phyloP scores from a whole-genome alignment of 2,888 invertebrate species.

The Scaptomyza flava region DNA sequence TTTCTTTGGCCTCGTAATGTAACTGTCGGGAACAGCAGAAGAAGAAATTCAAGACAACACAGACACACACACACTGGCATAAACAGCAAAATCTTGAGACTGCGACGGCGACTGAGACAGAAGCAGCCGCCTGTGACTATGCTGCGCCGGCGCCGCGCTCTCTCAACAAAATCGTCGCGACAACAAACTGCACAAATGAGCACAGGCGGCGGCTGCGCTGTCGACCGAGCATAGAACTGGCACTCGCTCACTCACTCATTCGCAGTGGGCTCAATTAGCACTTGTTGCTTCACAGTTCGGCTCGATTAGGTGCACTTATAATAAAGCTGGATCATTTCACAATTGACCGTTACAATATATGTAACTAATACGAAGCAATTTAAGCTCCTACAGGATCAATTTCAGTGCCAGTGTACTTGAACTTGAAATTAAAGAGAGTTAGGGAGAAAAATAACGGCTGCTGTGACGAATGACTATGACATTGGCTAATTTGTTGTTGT shows the following conservation, averaged over 20 bases:
- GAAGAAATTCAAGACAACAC: slow-evolving; percentile 68
- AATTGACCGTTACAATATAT: slow-evolving; percentile 46
- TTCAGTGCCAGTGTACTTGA: slow-evolving; percentile 63
- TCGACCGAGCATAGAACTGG: slow-evolving; percentile 35
- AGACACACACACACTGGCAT: slow-evolving; percentile 37
- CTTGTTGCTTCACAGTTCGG: slow-evolving; percentile 47
- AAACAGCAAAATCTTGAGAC: slow-evolving; percentile 38
- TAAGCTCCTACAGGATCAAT: slow-evolving; percentile 41
- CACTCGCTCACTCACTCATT: slow-evolving; percentile 14
- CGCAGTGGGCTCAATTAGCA: slow-evolving; percentile 50
- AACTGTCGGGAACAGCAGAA: slow-evolving; percentile 71
- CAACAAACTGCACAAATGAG: slow-evolving; percentile 72
- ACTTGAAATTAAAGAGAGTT: slow-evolving; percentile 69
- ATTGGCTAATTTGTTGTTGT: slow-evolving; percentile 36
- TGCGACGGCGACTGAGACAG: slow-evolving; percentile 35
- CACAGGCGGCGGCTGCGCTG: slow-evolving; percentile 43
- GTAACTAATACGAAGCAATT: background rate
- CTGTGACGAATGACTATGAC: slow-evolving; percentile 11
- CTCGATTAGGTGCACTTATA: slow-evolving; percentile 60
- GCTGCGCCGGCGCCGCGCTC: slow-evolving; percentile 52
- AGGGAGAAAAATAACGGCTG: background rate
- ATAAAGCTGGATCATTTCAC: slow-evolving; percentile 63
- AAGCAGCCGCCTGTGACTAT: slow-evolving; percentile 56
- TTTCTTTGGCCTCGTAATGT: slow-evolving; percentile 84
- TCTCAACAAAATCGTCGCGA: slow-evolving; percentile 52